Evolutionary conservation across 2,113 vertebrate species (phyloP), one percentile per base, ranked within the genome.

Genomic region (Tetraodon nigroviridis): DNA sequence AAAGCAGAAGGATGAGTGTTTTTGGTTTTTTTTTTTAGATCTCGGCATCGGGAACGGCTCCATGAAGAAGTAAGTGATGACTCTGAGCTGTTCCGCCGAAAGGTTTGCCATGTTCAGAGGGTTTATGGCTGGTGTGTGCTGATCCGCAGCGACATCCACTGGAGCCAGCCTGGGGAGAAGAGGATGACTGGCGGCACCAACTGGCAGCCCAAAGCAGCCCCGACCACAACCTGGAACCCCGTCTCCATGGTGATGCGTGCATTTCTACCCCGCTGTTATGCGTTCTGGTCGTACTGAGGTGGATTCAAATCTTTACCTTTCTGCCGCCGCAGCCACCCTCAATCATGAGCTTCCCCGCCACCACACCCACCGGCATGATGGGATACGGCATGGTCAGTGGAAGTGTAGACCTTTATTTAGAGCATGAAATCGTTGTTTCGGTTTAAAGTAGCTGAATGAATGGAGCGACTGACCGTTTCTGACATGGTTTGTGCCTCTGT

Each of bases 21-120:
- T 37, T 69, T 32, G 2, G 65, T 2, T 89, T 57, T 42, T 70
- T 67, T 2, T 89, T 57, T 42, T 70, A 99, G 96, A 96, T 88
- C 88, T 99, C 79, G 96, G 96, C 77, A 99, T 99, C 71, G 95
- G 96, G 88, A 99, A 99, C 58, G 96, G 96, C 88, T 97, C 95
- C 29, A 88, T 93, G 79, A 99, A 98, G 85, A 98, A 99, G 96
- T 99, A 84, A 94, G 94, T 67, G 44, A 14, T 42, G 45, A 7
- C 3, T 15, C 54, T 50, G 11, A 8, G 37, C 15, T 3, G 18
- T 22, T 48, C 21, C 20, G 16, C 46, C 47, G 22, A 40, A 50
- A 55, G 67, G 62, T 58, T 40, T 41, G 20, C 66, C 66, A 69
- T 7, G 44, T 7, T 46, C 44, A 0, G 44, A 7, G 15, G 15